Base-by-base conservation (phyloP, 2,888 invertebrate genomes). In the Tupiocoris notatus region DNA sequence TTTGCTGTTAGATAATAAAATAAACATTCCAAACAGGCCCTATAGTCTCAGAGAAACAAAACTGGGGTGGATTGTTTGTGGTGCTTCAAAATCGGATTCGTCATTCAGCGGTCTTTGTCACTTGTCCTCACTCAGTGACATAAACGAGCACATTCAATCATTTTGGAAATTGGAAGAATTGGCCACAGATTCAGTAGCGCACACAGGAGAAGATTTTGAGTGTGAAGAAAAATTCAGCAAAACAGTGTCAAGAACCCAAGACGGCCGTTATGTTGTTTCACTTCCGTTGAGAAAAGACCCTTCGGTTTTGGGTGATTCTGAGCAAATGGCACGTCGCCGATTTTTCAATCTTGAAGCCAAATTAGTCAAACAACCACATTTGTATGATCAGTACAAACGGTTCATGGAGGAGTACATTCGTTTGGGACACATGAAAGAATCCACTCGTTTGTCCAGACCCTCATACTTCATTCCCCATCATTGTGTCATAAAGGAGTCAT, bases 401-500 rank as follows among this genome's bases (percentile, higher is more conserved):
- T 39, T 39, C 39, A 39, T 39, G 39, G 6, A 39, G 12, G 39
- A 39, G 3, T 39, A 39, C 39, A 7, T 39, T 3, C 6, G 12
- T 39, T 39, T 12, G 12, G 12, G 12, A 7, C 39, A 39, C 39
- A 39, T 39, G 39, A 12, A 39, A 39, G 6, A 39, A 39, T 39
- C 6, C 39, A 7, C 39, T 12, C 3, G 3, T 12, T 12, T 12
- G 3, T 39, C 39, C 12, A 3, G 39, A 39, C 39, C 39, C 39
- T 39, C 39, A 12, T 39, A 39, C 39, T 39, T 7, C 39, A 3
- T 39, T 12, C 39, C 39, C 3, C 39, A 39, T 39, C 39, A 39
- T 12, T 39, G 39, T 39, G 39, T 84, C 0, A 66, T 83, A 0
- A 81, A 81, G 18, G 73, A 81, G 9, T 73, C 78, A 2, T 82